phyloP scores from a whole-genome alignment of 1,140 invertebrate genomes.

The Papilio helenus region DNA sequence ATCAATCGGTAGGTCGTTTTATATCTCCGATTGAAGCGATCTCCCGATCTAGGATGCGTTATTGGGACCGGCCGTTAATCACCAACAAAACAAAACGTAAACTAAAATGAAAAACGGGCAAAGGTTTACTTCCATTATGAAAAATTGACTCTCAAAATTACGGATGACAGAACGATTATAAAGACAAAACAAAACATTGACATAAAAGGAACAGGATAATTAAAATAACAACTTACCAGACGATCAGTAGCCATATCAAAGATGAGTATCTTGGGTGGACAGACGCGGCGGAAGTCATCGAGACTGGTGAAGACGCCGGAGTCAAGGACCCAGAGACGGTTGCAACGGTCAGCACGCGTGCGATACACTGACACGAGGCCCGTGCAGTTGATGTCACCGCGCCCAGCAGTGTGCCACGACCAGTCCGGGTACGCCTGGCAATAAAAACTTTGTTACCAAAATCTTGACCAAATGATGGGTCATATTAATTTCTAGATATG shows the following conservation, averaged over 20 bases:
- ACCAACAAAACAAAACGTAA: too few relatives aligned
- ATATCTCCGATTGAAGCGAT: too few relatives aligned
- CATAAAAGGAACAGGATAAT: not conserved
- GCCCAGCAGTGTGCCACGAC: conserved; percentile 89
- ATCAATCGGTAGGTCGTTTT: too few relatives aligned
- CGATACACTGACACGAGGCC: conserved; percentile 91
- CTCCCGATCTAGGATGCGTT: too few relatives aligned
- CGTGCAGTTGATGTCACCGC: conserved; percentile 87
- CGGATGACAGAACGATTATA: too few relatives aligned
- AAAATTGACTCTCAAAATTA: too few relatives aligned
- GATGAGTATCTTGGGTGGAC: conserved; percentile 91
- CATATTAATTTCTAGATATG: not conserved
- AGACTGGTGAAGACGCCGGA: conserved; percentile 89
- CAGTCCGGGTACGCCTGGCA: conserved; percentile 89
- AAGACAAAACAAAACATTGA: not conserved
- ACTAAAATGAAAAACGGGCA: too few relatives aligned
- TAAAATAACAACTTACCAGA: conserved; percentile 77
- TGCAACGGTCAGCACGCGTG: conserved; percentile 88
- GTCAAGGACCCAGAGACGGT: conserved; percentile 89
- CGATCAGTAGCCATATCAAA: conserved; percentile 89
- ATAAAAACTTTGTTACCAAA: too few relatives aligned
- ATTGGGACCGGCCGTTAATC: too few relatives aligned
- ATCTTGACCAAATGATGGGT: conserved; percentile 42
- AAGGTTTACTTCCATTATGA: too few relatives aligned
- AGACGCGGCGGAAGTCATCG: conserved; percentile 89